A percentile compares a stretch with the other conserved stretches of the same genome.
phyloP scores from a whole-genome alignment of 2,888 invertebrate genomes.

The Epirrhoe alternata region DNA sequence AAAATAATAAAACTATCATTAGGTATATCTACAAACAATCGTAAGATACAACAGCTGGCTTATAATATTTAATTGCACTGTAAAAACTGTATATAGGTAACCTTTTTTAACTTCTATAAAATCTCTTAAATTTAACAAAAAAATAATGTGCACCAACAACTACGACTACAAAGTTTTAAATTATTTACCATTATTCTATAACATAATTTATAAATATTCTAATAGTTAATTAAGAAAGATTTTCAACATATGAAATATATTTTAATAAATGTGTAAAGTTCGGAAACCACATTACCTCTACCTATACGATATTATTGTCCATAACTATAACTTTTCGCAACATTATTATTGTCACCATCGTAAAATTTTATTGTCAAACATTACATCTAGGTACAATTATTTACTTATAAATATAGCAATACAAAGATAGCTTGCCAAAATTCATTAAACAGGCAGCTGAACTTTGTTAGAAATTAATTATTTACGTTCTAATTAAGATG shows the following conservation, averaged over 20 bases:
- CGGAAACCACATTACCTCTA: constrained; percentile 21
- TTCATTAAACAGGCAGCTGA: constrained; percentile 13
- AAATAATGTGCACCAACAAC: constrained; percentile 76
- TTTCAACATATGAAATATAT: constrained; percentile 26
- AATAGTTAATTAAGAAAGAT: constrained; percentile 28
- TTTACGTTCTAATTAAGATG: constrained; percentile 23
- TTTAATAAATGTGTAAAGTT: constrained; percentile 28
- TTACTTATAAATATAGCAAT: constrained; percentile 20
- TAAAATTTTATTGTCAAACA: constrained; percentile 39
- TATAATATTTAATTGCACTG: constrained; percentile 51
- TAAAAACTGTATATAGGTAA: constrained; percentile 40
- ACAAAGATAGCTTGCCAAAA: constrained; percentile 25
- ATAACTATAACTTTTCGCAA: constrained; percentile 21
- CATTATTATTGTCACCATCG: constrained; percentile 28
- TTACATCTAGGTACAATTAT: constrained; percentile 21
- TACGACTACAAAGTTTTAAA: constrained; percentile 74
- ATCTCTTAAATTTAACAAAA: constrained; percentile 62
- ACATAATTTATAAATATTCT: constrained; percentile 33
- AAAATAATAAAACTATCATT: neutral
- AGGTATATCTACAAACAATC: neutral
- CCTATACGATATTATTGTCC: constrained; percentile 14
- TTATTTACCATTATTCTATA: constrained; percentile 42
- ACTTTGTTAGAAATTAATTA: constrained; percentile 13
- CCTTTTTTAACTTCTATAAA: constrained; percentile 44
- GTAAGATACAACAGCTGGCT: constrained; percentile 11